Percentiles rank a stretch among this genome's conserved stretches.
These are phyloP conservation scores for Chelonoidis abingdonii DNA, from an alignment of 2,113 vertebrate genomes.

Conservation along the genomic window DNA sequence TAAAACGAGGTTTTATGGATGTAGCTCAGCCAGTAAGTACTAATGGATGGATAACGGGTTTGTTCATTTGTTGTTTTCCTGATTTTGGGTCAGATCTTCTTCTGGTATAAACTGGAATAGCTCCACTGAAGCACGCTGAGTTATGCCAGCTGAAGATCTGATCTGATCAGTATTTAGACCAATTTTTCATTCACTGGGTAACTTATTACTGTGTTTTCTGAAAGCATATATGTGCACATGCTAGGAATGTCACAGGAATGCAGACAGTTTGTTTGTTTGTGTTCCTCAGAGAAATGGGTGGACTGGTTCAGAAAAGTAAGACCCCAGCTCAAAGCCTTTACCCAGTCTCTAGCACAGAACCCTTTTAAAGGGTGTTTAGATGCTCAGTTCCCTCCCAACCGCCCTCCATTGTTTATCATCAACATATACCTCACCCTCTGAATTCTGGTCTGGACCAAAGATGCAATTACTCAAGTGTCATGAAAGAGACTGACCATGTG, in stretches of 20 bases:
- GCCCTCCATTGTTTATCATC: not conserved
- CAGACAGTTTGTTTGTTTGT: not conserved
- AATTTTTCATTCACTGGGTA: not conserved
- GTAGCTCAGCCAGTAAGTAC: conserved; percentile 44
- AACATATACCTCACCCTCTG: not conserved
- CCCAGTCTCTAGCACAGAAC: not conserved
- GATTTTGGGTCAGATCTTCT: conserved; percentile 42
- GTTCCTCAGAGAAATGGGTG: conserved; percentile 11
- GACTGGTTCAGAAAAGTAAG: not conserved
- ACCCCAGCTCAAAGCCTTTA: not conserved
- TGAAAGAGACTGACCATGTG: not conserved
- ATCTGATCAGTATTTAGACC: not conserved
- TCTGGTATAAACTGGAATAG: not conserved
- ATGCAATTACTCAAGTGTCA: not conserved
- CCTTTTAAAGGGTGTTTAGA: not conserved
- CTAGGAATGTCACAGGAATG: conserved; percentile 1
- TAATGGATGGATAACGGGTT: conserved; percentile 66
- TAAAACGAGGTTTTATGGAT: conserved; percentile 73
- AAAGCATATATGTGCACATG: conserved; percentile 2
- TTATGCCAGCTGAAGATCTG: not conserved
- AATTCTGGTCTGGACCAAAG: not conserved
- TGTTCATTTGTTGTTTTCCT: conserved; percentile 38
- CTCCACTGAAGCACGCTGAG: conserved; percentile 18
- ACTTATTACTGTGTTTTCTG: conserved; percentile 4
- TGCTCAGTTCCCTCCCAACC: not conserved